Conservation (phyloP, 2,113 vertebrate genomes). For the Hemicordylus capensis region DNA sequence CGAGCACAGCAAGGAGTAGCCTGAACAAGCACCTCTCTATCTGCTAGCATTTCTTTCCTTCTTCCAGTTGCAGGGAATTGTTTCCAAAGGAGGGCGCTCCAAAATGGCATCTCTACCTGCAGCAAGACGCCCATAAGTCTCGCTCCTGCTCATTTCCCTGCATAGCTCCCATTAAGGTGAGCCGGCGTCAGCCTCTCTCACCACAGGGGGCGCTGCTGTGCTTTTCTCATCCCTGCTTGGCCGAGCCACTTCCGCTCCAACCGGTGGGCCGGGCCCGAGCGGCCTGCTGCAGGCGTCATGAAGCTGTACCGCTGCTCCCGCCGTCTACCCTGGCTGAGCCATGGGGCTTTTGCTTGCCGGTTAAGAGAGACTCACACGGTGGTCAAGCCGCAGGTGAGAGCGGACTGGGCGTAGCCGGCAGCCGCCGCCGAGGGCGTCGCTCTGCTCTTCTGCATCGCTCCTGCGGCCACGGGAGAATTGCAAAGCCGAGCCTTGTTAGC, state of each 20-base stretch:
- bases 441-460: neutral
- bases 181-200: neutral
- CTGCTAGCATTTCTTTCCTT: neutral
- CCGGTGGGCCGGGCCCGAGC: neutral
- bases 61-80: no score
- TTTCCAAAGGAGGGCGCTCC: neutral
- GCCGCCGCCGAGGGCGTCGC: no score
- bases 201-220: neutral
- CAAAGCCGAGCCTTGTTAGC: neutral
- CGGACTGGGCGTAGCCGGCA: neutral
- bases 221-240: neutral
- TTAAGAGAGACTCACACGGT: neutral
- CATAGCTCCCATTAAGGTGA: neutral
- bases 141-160: neutral
- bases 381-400: neutral
- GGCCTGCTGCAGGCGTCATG: neutral
- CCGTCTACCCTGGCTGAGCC: neutral
- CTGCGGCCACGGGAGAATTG: neutral
- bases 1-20: neutral
- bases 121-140: neutral
- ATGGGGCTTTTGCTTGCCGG: neutral
- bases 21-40: neutral
- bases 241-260: neutral
- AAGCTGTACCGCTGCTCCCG: neutral
- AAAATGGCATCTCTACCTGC: neutral